Base-by-base conservation (phyloP, 2,888 invertebrate species). In the Loripinus fragilis region DNA sequence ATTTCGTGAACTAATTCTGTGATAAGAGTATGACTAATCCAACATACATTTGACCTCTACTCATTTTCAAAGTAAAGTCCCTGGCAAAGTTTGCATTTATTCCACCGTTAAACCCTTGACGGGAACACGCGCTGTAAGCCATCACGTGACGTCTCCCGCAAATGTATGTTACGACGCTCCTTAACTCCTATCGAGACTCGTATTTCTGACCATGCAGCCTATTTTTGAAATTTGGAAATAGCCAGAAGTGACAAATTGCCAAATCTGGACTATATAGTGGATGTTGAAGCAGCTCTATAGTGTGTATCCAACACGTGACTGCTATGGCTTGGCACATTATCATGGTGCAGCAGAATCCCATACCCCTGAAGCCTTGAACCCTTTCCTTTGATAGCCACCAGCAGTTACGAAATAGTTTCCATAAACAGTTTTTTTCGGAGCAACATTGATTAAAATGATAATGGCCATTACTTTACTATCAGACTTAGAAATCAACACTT, bases 61-160 rank as follows among this genome's bases (percentile, higher is more conserved):
- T 48, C 68, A 0, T 68, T 68, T 48, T 68, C 68, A 68, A 45
- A 68, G 48, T 68, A 68, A 68, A 5, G 30, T 68, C 30, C 48
- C 68, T 45, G 45, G 45, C 48, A 68, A 5, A 28, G 30, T 68
- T 45, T 45, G 10, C 45, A 68, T 15, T 67, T 67, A 20, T 68
- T 48, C 42, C 48, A 68, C 17, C 45, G 45, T 35, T 69, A 17
- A 25, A 50, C 48, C 69, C 48, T 52, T 70, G 52, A 70, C 70
- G 10, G 35, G 70, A 70, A 70, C 52, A 52, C 55, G 33, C 28
- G 50, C 55, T 70, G 70, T 38, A 70, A 20, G 17, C 45, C 45
- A 20, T 45, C 45, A 45, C 45, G 3, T 45, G 45, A 45, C 45
- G 20, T 45, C 52, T 35, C 35, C 38, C n/a, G 69, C 69, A 35